Conservation (phyloP, 2,797 vertebrate species). For the Anguilla pacifica region DNA sequence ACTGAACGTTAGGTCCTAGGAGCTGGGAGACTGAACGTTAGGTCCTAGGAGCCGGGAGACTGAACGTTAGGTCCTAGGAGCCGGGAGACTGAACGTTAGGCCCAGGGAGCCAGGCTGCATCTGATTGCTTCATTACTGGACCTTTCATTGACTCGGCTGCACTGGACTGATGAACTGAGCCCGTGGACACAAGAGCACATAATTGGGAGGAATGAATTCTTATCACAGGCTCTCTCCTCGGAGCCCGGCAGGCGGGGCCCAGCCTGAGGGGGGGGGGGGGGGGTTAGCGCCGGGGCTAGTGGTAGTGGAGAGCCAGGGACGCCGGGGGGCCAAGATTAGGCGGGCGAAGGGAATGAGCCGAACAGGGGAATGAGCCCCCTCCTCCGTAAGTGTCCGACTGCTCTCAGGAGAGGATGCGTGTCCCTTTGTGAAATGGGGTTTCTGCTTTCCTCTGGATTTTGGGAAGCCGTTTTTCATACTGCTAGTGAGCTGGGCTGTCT, state of each 20-base stretch:
- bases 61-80: slow-evolving; percentile 61
- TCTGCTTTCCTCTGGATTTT: not conserved
- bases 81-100: slow-evolving; percentile 61
- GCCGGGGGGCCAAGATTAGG: not conserved
- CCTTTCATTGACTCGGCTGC: slow-evolving; percentile 88
- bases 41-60: slow-evolving; percentile 38
- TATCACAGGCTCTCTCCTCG: slow-evolving; percentile 80
- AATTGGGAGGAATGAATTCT: slow-evolving; percentile 93
- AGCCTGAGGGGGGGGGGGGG: slow-evolving; percentile 58
- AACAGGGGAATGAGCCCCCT: not conserved
- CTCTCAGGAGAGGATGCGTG: not conserved
- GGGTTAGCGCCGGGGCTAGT: slow-evolving; percentile 38
- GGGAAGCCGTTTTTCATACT: not conserved
- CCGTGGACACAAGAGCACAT: slow-evolving; percentile 86
- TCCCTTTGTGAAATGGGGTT: no score
- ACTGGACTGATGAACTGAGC: slow-evolving; percentile 88
- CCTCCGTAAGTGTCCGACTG: no score
- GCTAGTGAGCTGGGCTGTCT: not conserved
- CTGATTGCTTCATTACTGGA: slow-evolving; percentile 83
- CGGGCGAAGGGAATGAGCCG: no score
- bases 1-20: no score
- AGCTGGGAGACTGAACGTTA: no score
- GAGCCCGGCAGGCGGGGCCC: slow-evolving; percentile 71
- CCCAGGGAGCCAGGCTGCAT: slow-evolving; percentile 77
- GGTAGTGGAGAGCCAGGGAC: not conserved